Conservation (phyloP, 2,888 invertebrate genomes). For the Eugnorisma glareosa region DNA sequence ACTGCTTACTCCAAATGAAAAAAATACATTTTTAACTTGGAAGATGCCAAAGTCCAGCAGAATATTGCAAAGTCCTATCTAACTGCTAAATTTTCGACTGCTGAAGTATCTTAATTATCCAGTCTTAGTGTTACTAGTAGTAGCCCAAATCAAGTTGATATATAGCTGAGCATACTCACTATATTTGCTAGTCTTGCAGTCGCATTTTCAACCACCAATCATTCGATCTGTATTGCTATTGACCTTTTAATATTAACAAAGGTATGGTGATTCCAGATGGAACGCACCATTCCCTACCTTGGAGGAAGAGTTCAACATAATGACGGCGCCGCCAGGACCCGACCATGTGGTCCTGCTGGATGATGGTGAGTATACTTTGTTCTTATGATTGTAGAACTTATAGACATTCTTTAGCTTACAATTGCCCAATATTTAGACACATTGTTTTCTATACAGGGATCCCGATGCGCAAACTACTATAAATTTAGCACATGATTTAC, state of each 20-base stretch:
- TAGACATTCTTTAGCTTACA: neutral
- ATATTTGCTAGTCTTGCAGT: too few relatives aligned
- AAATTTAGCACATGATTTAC: neutral
- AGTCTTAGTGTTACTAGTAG: neutral
- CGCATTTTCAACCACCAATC: neutral
- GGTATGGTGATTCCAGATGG: conserved; percentile 91
- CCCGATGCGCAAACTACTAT: neutral
- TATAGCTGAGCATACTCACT: too few relatives aligned
- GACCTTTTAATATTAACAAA: conserved; percentile 9
- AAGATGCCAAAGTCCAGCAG: neutral
- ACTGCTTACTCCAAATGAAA: neutral
- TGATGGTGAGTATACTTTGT: conserved; percentile 91
- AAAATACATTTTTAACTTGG: neutral
- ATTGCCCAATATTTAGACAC: neutral
- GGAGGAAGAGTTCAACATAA: conserved; percentile 98
- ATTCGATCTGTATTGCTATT: neutral
- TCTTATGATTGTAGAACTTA: neutral
- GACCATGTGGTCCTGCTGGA: conserved; percentile 94
- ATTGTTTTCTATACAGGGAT: neutral
- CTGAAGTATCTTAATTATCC: neutral
- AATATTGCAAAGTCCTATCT: neutral
- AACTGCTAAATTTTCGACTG: neutral
- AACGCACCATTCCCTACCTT: conserved; percentile 96
- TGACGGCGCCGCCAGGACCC: conserved; percentile 93
- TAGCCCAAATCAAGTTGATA: neutral